Evolutionary conservation across 2,113 vertebrate species (phyloP).

Genomic region (Stigmatopora nigra): DNA sequence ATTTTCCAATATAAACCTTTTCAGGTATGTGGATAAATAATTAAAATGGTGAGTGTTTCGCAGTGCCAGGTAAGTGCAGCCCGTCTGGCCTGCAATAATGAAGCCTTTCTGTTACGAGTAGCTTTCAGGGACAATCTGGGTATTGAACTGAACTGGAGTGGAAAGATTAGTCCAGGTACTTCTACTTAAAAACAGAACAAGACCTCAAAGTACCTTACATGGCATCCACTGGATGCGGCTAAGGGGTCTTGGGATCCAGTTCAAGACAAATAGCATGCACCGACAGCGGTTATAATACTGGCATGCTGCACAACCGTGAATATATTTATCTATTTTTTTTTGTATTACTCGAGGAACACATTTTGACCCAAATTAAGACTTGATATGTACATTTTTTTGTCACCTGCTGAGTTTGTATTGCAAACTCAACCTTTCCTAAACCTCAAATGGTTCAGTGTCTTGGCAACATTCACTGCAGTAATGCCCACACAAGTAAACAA

Average conservation of each 20-base stretch:
- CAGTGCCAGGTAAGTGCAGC: slow-evolving; percentile 6
- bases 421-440: slow-evolving; percentile 24
- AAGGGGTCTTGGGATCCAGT: neutral
- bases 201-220: slow-evolving; percentile 11
- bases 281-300: neutral
- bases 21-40: slow-evolving; percentile 21
- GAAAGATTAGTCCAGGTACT: slow-evolving; percentile 40
- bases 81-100: slow-evolving; percentile 20
- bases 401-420: slow-evolving; percentile 10
- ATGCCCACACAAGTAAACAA: slow-evolving; percentile 58
- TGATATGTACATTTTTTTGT: slow-evolving; percentile 9
- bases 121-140: slow-evolving; percentile 26
- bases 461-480: slow-evolving; percentile 39
- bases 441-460: slow-evolving; percentile 32
- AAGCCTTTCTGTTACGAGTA: slow-evolving; percentile 1
- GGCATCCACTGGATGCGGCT: slow-evolving; percentile 19
- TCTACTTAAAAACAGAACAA: slow-evolving; percentile 24
- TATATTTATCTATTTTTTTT: neutral
- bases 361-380: neutral
- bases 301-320: neutral
- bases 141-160: slow-evolving; percentile 35
- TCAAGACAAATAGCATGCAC: neutral
- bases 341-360: neutral
- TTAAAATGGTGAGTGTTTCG: slow-evolving; percentile 13
- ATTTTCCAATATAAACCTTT: slow-evolving; percentile 8